phyloP scores from a whole-genome alignment of 2,888 invertebrate species.

The Agrypnus murinus region DNA sequence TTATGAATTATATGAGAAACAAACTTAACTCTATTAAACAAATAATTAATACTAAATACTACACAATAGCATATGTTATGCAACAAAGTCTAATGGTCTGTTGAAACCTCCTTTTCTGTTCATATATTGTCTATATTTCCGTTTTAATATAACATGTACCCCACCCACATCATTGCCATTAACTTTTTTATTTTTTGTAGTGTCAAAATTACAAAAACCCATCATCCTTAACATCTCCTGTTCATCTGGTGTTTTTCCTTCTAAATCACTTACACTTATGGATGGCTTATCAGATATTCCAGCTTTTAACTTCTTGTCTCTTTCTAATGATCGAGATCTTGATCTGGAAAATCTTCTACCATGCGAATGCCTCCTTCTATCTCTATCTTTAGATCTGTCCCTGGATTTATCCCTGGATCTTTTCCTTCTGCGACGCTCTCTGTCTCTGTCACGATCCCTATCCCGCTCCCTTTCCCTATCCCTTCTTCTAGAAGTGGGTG shows the following conservation, averaged over 20 bases:
- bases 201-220: constrained; percentile 97
- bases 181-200: constrained; percentile 97
- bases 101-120: constrained; percentile 99
- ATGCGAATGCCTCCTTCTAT: constrained; percentile 69
- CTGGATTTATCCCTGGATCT: constrained; percentile 66
- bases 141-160: constrained; percentile 95
- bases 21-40: too few species aligned
- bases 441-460: constrained; percentile 71
- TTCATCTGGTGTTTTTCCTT: constrained; percentile 93
- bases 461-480: constrained; percentile 72
- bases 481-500: constrained; percentile 72
- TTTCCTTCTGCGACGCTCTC: constrained; percentile 69
- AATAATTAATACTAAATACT: not conserved
- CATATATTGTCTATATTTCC: constrained; percentile 99
- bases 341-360: constrained; percentile 70
- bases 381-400: constrained; percentile 70
- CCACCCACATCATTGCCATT: constrained; percentile 95
- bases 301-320: constrained; percentile 61
- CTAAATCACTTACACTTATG: constrained; percentile 88
- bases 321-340: constrained; percentile 63
- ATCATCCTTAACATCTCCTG: constrained; percentile 96
- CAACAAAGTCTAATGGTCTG: constrained; percentile 97
- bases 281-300: constrained; percentile 73
- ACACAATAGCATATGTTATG: constrained; percentile 71
- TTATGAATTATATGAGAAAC: too few species aligned